Conservation (phyloP, 2,797 vertebrate species). For the Lepidocolaptes lacrymiger region DNA sequence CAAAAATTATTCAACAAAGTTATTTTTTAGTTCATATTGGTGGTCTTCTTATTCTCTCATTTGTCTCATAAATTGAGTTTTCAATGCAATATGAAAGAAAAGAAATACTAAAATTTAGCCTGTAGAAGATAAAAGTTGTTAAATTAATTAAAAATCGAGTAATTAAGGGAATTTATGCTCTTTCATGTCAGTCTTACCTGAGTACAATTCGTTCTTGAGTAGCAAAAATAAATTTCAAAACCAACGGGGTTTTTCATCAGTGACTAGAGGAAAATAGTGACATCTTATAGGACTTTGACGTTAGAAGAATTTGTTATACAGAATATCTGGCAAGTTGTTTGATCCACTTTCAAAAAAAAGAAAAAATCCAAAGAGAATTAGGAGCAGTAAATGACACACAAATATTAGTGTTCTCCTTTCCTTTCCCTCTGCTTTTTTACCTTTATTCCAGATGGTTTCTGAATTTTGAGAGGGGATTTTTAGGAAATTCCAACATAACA, state of each 20-base stretch:
- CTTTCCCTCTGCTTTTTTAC: not conserved
- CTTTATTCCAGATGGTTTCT: not conserved
- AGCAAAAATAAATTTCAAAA: slow-evolving; percentile 5
- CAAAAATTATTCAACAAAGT: not conserved
- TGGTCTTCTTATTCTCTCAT: not conserved
- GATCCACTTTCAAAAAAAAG: not conserved
- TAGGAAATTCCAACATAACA: not conserved
- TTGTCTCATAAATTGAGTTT: not conserved
- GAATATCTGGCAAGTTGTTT: slow-evolving; percentile 30
- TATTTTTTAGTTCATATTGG: not conserved
- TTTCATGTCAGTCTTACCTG: not conserved
- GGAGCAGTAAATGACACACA: not conserved
- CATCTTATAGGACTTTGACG: slow-evolving; percentile 15
- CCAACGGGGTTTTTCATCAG: not conserved
- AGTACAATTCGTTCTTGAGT: not conserved
- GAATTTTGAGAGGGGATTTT: not conserved
- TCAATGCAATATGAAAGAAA: not conserved
- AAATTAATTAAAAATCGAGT: not conserved
- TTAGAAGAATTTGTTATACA: not conserved
- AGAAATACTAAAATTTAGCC: not conserved
- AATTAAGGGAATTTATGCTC: not conserved
- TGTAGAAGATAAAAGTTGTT: not conserved
- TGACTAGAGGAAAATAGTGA: not conserved
- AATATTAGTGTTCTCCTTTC: slow-evolving; percentile 9
- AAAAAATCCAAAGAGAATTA: not conserved